Conservation (phyloP, 64 coral and sea anemone species). For the Catalaphyllia jardinei region DNA sequence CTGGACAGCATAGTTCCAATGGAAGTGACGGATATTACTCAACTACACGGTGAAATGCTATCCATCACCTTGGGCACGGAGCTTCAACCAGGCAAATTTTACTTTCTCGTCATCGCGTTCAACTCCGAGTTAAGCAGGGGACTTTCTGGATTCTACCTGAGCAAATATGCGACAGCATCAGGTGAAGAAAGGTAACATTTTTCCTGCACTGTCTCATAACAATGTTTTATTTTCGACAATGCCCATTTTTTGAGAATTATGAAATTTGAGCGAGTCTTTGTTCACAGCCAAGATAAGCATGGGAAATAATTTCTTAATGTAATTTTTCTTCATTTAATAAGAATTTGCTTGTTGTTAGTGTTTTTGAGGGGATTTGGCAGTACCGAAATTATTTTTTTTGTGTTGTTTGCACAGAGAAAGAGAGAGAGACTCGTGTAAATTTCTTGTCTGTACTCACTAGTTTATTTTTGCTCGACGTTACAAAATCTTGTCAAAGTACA, state of each 20-base stretch:
- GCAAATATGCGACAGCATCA: constrained; percentile 14
- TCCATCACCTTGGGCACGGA: not conserved
- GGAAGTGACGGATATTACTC: not conserved
- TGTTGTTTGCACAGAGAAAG: not conserved
- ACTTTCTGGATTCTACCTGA: constrained; percentile 36
- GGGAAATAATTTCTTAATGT: too few relatives aligned
- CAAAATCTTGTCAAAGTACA: not conserved
- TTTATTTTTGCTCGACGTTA: not conserved
- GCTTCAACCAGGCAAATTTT: not conserved
- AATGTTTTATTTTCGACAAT: not conserved
- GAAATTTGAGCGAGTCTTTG: not conserved
- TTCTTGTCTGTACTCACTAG: not conserved
- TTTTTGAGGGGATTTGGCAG: not conserved
- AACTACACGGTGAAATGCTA: constrained; percentile 4
- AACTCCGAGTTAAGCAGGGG: constrained; percentile 12
- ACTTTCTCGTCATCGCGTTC: constrained; percentile 24
- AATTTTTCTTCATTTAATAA: not conserved
- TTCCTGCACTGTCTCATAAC: not conserved
- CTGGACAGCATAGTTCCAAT: not conserved
- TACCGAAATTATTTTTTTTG: not conserved
- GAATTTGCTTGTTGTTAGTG: not conserved
- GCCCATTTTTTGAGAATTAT: not conserved
- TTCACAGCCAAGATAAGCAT: too few relatives aligned
- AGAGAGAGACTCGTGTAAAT: not conserved
- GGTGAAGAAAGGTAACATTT: constrained; percentile 17